Base-by-base conservation (phyloP, 2,888 invertebrate species). In the Polylopha cassiicola region DNA sequence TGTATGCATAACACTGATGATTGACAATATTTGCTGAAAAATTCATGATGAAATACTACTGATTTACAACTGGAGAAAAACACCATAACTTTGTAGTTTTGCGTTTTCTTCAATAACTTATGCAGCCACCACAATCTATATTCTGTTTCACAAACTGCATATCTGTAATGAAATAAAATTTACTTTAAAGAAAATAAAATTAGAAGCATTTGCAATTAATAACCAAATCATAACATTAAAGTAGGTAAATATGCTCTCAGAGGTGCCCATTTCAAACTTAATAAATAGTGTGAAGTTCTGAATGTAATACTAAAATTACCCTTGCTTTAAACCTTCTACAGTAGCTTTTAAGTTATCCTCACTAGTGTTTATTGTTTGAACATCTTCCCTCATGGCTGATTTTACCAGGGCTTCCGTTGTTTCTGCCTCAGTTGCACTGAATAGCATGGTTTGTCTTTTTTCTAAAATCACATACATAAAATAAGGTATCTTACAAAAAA, bases 41-140 rank as follows among this genome's bases (percentile, higher is more conserved):
- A 89, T 65, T 97, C 95, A 68, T 95, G 89, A 73, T 98, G 95
- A 75, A 91, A 99, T 71, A 97, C 95, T 17, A 99, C 98, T 6
- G 97, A 94, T 89, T 97, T 94, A 74, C 98, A 99, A 3, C 98
- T 96, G 37, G 96, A 97, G 81, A 99, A 96, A 80, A 99, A 99
- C 0, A 99, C 97, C 90, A 98, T 94, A 31, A 97, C 93, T 85
- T 95, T 95, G 86, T 92, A 95, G 76, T 93, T 93, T 32, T 92
- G 88, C 58, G 97, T 97, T 78, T 95, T 98, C 80, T 97, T 98
- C 37, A 99, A 82, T 71, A 99, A 95, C 33, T 98, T 98, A 65
- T 97, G 97, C n/a, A 99, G 84, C 54, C 99, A 90, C 41, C 97
- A 87, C 47, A 99, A 89, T 48, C 98, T 88, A 66, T 95, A 96